phyloP scores from a whole-genome alignment of 2,113 vertebrate species.

The Crotalus tigris region DNA sequence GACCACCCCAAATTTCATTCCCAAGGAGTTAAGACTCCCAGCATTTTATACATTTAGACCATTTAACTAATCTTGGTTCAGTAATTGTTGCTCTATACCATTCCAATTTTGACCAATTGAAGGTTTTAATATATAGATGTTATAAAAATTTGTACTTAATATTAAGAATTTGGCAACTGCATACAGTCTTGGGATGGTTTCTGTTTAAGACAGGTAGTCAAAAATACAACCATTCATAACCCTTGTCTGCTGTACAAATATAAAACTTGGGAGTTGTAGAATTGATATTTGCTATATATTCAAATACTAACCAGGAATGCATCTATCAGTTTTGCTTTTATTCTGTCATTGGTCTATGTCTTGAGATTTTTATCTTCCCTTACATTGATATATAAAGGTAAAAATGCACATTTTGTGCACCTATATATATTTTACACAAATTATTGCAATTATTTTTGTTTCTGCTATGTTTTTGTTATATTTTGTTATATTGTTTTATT shows the following conservation, averaged over 20 bases:
- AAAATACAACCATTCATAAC: background rate
- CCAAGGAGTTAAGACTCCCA: too few species aligned
- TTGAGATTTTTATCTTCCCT: background rate
- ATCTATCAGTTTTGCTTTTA: background rate
- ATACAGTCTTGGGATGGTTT: background rate
- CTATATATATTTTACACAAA: background rate
- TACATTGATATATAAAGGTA: background rate
- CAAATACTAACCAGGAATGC: background rate
- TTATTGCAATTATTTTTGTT: background rate
- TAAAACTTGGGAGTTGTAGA: background rate
- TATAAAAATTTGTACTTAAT: background rate
- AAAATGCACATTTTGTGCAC: background rate
- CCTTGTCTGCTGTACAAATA: background rate
- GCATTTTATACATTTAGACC: too few species aligned
- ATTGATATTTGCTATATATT: background rate
- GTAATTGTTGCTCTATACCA: too few species aligned
- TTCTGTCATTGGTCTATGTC: background rate
- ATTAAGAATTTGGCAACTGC: background rate
- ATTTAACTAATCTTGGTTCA: too few species aligned
- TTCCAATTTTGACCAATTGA: too few species aligned
- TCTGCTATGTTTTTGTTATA: background rate
- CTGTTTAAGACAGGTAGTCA: background rate
- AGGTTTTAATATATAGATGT: background rate
- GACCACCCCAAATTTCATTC: too few species aligned
- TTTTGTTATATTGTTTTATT: background rate